Conservation (phyloP, 2,113 vertebrate species). For the Stictonetta naevosa region DNA sequence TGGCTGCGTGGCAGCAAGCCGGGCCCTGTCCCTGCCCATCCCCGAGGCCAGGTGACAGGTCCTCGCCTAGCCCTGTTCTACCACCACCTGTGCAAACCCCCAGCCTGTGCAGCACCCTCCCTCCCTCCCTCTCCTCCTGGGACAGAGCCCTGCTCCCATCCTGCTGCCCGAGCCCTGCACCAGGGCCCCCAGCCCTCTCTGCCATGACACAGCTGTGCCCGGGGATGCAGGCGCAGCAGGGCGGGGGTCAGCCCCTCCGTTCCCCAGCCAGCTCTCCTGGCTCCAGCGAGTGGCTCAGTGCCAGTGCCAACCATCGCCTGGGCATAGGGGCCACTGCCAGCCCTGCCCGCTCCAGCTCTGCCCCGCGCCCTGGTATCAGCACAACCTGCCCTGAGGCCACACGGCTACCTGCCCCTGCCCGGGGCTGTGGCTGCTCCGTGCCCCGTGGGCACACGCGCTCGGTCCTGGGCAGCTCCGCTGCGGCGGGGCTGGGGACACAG, state of each 20-base stretch:
- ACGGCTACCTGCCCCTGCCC: not conserved
- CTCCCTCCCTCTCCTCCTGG: not conserved
- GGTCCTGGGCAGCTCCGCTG: not conserved
- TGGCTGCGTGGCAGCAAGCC: accelerated
- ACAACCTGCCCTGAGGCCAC: not conserved
- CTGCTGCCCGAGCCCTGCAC: not conserved
- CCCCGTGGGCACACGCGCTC: accelerated
- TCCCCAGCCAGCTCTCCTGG: not conserved
- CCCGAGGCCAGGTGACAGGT: not conserved
- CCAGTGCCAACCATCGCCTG: too few relatives aligned
- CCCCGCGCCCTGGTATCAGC: not conserved
- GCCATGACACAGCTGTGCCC: accelerated
- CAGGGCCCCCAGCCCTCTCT: not conserved
- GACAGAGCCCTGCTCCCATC: not conserved
- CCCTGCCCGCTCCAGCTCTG: not conserved
- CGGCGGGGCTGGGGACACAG: not conserved
- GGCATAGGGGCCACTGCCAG: not conserved
- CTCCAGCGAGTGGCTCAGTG: accelerated
- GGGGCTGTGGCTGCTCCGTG: not conserved
- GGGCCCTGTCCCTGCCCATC: not conserved
- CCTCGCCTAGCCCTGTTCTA: not conserved
- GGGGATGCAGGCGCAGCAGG: accelerated
- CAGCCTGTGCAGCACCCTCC: accelerated
- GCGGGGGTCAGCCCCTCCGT: not conserved
- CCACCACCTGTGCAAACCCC: accelerated